These are phyloP conservation scores for Elgonia sp. DNA, from an alignment of 2,888 invertebrate species.

Conservation along the genomic window DNA sequence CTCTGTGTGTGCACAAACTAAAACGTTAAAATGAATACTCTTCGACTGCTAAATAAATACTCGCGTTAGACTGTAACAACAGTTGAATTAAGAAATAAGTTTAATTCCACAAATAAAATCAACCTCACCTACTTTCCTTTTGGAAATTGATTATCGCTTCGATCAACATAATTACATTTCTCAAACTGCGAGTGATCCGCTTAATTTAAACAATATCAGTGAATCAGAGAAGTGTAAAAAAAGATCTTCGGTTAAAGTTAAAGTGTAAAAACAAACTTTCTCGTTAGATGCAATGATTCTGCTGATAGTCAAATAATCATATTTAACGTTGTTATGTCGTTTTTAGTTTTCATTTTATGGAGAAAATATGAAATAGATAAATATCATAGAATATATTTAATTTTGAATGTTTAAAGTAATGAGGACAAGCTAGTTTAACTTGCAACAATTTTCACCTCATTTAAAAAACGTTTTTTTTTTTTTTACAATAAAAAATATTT, in stretches of 20 bases:
- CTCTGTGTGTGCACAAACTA: neutral
- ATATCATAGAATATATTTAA: too few species aligned
- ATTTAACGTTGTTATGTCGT: too few species aligned
- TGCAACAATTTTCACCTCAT: too few species aligned
- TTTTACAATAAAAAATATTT: too few species aligned
- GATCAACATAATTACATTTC: slow-evolving; percentile 39
- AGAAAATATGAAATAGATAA: too few species aligned
- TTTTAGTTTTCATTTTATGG: too few species aligned
- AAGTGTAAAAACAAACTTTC: neutral
- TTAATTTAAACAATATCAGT: slow-evolving; percentile 53
- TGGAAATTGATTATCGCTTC: slow-evolving; percentile 60
- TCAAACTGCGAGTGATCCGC: slow-evolving; percentile 39
- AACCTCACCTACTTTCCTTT: slow-evolving; percentile 49
- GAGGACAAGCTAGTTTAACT: too few species aligned
- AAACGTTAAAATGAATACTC: slow-evolving; percentile 31
- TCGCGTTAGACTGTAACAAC: slow-evolving; percentile 27
- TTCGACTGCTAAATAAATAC: slow-evolving; percentile 49
- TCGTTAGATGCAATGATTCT: neutral
- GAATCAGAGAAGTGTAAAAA: neutral
- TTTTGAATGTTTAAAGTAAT: too few species aligned
- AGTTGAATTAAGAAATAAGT: slow-evolving; percentile 51
- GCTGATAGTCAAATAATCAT: too few species aligned
- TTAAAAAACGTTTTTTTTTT: too few species aligned
- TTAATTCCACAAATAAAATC: slow-evolving; percentile 52
- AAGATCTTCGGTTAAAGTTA: neutral